Conservation (phyloP, 2,797 vertebrate genomes). For the Chaunax sp. region DNA sequence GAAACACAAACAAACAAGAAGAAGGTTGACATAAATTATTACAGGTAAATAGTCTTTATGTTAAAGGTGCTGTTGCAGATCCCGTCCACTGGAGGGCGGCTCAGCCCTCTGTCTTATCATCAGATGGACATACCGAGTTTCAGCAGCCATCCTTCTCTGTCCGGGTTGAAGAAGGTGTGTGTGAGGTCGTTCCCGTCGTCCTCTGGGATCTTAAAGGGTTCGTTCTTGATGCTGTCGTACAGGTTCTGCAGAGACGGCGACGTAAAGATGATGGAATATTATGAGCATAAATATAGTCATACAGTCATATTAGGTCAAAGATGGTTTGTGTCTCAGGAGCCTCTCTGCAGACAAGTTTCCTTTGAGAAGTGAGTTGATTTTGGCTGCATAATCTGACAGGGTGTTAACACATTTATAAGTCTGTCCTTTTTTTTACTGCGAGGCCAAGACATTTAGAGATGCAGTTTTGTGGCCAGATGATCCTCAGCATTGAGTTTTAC, state of each 20-base stretch:
- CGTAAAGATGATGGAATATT: too few relatives aligned
- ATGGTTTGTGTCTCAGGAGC: too few relatives aligned
- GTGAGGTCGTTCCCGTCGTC: slow-evolving; percentile 95
- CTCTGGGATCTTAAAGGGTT: slow-evolving; percentile 95
- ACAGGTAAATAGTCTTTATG: rapidly evolving
- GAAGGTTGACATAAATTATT: slow-evolving; percentile 75
- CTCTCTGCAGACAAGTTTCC: too few relatives aligned
- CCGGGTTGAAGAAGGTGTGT: slow-evolving; percentile 96
- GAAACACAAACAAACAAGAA: slow-evolving; percentile 89
- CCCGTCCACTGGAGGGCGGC: slow-evolving; percentile 50
- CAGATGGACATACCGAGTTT: slow-evolving; percentile 90
- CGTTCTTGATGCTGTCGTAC: slow-evolving; percentile 93
- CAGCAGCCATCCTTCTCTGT: slow-evolving; percentile 96
- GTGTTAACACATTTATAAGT: too few relatives aligned
- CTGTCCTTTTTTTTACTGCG: too few relatives aligned
- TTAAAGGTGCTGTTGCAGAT: neutral
- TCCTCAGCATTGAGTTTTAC: neutral
- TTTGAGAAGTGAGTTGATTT: too few relatives aligned
- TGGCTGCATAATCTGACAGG: too few relatives aligned
- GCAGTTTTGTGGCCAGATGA: neutral
- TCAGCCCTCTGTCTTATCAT: slow-evolving; percentile 14
- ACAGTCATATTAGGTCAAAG: too few relatives aligned
- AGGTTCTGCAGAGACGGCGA: slow-evolving; percentile 81
- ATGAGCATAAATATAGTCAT: too few relatives aligned
- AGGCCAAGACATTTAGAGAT: too few relatives aligned